phyloP scores from a whole-genome alignment of 2,888 invertebrate species.

The Trachelus tabidus region DNA sequence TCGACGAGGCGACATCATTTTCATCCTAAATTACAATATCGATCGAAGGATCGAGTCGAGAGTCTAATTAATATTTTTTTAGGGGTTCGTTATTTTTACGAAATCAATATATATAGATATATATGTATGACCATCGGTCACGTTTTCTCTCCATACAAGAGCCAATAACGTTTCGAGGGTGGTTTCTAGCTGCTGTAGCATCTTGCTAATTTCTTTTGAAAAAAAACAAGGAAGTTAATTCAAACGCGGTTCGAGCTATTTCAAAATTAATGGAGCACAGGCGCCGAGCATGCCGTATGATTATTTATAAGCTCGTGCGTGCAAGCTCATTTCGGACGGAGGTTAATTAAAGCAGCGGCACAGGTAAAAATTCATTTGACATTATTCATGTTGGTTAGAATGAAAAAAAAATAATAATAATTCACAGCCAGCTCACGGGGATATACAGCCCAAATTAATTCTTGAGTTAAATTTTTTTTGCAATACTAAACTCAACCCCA shows the following conservation, averaged over 20 bases:
- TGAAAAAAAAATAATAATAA: not conserved
- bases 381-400: not conserved
- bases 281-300: not conserved
- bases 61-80: not conserved
- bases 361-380: not conserved
- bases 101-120: not conserved
- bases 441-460: not conserved
- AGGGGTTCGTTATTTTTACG: not conserved
- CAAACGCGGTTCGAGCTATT: not conserved
- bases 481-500: not conserved
- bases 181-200: not conserved
- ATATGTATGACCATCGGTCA: not conserved
- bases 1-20: not conserved
- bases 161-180: not conserved
- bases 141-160: not conserved
- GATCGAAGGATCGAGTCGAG: not conserved
- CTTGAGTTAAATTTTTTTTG: not conserved
- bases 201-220: not conserved
- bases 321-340: slow-evolving; percentile 18
- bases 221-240: not conserved
- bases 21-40: not conserved
- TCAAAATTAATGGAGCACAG: not conserved
- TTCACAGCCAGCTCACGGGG: not conserved
- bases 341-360: not conserved
- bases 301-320: slow-evolving; percentile 33